phyloP scores from a whole-genome alignment of 92 coral and sea anemone genomes.

The Muricea muricata region DNA sequence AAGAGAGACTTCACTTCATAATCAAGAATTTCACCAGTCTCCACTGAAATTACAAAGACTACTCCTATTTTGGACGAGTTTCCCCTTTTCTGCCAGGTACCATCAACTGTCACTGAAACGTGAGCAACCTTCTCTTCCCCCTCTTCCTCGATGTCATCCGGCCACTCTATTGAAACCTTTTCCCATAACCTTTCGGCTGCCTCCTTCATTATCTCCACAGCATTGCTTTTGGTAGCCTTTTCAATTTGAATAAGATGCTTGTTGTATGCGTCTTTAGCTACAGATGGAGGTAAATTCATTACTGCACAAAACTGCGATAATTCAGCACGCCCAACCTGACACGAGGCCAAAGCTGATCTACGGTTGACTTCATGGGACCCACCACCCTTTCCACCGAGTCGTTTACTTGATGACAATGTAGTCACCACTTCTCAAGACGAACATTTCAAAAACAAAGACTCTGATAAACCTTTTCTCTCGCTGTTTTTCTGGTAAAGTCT shows the following conservation, averaged over 20 bases:
- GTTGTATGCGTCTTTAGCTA: slow-evolving; percentile 55
- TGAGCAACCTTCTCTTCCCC: slow-evolving; percentile 34
- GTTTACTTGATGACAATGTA: slow-evolving; percentile 56
- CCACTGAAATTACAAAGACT: slow-evolving; percentile 60
- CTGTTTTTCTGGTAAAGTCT: slow-evolving; percentile 48
- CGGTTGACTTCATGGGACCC: slow-evolving; percentile 36
- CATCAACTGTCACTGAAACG: slow-evolving; percentile 61
- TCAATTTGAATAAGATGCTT: slow-evolving; percentile 52
- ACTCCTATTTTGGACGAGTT: slow-evolving; percentile 75
- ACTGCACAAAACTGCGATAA: slow-evolving; percentile 58
- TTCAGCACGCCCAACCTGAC: slow-evolving; percentile 12
- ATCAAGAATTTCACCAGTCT: slow-evolving; percentile 64
- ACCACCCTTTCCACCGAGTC: slow-evolving; percentile 54
- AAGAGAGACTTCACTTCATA: slow-evolving; percentile 67
- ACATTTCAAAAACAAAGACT: slow-evolving; percentile 57
- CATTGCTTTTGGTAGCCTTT: slow-evolving; percentile 38
- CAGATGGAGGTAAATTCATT: slow-evolving; percentile 62
- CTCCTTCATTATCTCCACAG: slow-evolving; percentile 14
- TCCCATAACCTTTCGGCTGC: slow-evolving; percentile 26
- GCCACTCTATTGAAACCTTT: neutral
- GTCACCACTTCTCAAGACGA: slow-evolving; percentile 50
- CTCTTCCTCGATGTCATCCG: slow-evolving; percentile 18
- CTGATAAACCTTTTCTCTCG: slow-evolving; percentile 66
- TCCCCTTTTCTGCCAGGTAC: slow-evolving; percentile 73
- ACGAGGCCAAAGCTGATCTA: slow-evolving; percentile 50